Conservation (phyloP, 2,797 vertebrate genomes). For the Pitangus sulphuratus region DNA sequence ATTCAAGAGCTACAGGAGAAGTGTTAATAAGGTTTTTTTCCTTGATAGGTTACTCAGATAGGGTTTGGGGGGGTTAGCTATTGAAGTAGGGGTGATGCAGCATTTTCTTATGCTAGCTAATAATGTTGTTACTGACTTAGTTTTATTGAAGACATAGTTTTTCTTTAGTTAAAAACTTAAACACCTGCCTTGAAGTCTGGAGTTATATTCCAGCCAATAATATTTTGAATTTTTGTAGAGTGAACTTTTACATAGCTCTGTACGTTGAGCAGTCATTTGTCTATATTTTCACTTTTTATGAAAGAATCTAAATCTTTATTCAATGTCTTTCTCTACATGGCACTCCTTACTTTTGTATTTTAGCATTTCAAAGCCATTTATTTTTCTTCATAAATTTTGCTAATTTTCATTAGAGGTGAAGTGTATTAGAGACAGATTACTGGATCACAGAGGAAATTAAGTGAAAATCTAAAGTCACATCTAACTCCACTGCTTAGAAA, state of each 20-base stretch:
- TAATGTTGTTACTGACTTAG: not conserved
- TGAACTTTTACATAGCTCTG: not conserved
- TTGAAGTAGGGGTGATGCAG: not conserved
- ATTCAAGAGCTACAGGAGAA: not conserved
- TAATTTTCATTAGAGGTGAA: not conserved
- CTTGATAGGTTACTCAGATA: not conserved
- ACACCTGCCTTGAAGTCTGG: not conserved
- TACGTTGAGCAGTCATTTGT: not conserved
- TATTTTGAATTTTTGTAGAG: not conserved
- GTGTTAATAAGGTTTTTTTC: not conserved
- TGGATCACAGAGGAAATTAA: not conserved
- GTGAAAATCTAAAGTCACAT: not conserved
- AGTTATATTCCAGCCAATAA: not conserved
- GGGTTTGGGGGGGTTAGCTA: not conserved
- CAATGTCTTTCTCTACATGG: not conserved
- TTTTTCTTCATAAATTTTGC: not conserved
- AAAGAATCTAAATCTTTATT: not conserved
- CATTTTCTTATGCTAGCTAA: not conserved
- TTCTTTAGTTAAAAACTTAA: not conserved
- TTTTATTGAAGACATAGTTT: not conserved
- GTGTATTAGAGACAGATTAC: not conserved
- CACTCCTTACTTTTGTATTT: not conserved
- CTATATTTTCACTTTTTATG: not conserved
- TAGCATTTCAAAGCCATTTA: not conserved
- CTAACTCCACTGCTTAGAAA: not conserved